Evolutionary conservation across 53 echinoderm and acorn worm species (phyloP).

Genomic region (Hippasteria phrygiana): DNA sequence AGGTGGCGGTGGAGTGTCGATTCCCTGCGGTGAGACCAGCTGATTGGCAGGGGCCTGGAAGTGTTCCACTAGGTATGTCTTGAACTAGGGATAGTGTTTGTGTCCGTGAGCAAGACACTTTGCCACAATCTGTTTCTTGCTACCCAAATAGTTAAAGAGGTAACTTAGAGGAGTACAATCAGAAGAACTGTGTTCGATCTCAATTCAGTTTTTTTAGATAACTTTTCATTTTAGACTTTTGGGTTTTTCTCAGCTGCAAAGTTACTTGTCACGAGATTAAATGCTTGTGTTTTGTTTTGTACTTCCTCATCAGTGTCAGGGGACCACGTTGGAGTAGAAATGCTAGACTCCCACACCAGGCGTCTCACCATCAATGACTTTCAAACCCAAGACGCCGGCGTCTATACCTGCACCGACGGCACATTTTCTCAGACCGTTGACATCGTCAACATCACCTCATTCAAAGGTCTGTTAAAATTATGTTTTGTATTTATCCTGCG

Average conservation of each 20-base stretch:
- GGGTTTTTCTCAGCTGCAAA: no score
- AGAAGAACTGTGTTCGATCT: no score
- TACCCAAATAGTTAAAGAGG: no score
- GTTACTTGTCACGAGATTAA: no score
- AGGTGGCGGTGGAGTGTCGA: not conserved
- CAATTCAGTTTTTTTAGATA: no score
- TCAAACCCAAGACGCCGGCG: not conserved
- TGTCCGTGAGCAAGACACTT: no score
- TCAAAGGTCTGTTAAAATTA: not conserved
- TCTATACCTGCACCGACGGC: slow-evolving; percentile 6
- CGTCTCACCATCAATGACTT: not conserved
- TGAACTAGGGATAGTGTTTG: no score
- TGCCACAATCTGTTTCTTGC: no score
- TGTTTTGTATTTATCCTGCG: not conserved
- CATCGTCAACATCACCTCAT: not conserved
- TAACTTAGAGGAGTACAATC: no score
- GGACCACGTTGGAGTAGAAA: not conserved
- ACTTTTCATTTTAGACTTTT: no score
- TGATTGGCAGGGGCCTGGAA: not conserved
- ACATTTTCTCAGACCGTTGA: not conserved
- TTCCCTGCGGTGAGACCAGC: not conserved
- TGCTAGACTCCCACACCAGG: not conserved
- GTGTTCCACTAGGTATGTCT: not conserved
- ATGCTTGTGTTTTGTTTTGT: not conserved
- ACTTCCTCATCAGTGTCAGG: not conserved